Evolutionary conservation across 2,888 invertebrate genomes (phyloP), one percentile per base, ranked within the genome.

Genomic region (Holacanthella duospinosa): DNA sequence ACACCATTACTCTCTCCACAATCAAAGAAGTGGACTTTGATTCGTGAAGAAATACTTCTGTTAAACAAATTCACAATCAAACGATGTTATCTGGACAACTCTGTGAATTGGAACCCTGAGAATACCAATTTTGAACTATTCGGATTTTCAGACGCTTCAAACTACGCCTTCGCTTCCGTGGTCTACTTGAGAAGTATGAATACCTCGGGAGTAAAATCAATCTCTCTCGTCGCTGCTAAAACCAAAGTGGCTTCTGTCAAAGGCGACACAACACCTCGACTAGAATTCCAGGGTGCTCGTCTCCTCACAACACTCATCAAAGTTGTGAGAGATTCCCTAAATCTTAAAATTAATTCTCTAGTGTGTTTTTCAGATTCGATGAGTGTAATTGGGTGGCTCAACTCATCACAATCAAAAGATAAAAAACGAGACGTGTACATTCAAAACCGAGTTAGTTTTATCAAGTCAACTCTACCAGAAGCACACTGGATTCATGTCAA

Each of bases 381-480:
- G 28, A 74, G 75, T 9, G 73, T 74, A 2, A 60, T 75, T 0
- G 64, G 69, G 44, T 75, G 75, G 74, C 54, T 75, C 24, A n/a
- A n/a, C n/a, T n/a, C n/a, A n/a, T n/a, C n/a, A n/a, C 21, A 44
- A 9, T 59, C 66, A 12, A 65, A 72, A 29, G 68, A 70, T n/a
- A 44, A 59, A 27, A 12, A 66, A 16, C 74, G 74, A 66, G 68
- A 71, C 55, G 68, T 71, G 2, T 73, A 70, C 64, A 71, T 74
- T 0, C 64, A 64, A 1, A 74, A 74, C 55, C 36, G 71, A 43
- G 70, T 74, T 1, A 29, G 66, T 4, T 55, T 64, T 54, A 74
- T 74, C 19, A 65, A 68, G 56, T 43, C 66, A 12, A 43, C 60
- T 1, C 59, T 68, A n/a, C 54, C 64, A 2, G 54, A 62, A 26